Conservation (phyloP, 2,113 vertebrate genomes). For the Saguinus imperator region DNA sequence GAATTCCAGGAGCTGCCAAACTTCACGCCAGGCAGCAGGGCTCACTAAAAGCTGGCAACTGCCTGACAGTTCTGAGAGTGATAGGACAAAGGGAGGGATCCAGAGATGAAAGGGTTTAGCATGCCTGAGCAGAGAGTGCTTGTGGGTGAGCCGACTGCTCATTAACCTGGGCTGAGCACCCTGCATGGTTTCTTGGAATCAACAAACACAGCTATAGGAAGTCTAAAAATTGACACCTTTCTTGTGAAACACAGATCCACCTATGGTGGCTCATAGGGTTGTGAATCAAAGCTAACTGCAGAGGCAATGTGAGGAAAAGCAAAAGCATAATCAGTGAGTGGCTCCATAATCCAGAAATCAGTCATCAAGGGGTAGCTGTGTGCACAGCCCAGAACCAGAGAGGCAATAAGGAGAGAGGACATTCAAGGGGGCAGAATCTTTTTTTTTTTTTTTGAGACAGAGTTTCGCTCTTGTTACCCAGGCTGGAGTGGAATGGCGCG, state of each 20-base stretch:
- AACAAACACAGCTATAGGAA: not conserved
- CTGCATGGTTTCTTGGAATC: not conserved
- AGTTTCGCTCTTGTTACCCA: no score
- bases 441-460: no score
- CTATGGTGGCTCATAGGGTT: not conserved
- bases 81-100: constrained; percentile 57
- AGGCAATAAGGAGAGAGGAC: not conserved
- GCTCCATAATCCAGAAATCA: not conserved
- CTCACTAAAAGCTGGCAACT: constrained; percentile 38
- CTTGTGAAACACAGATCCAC: not conserved
- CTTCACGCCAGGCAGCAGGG: not conserved
- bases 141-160: constrained; percentile 46
- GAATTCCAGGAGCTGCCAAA: not conserved
- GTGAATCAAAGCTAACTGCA: not conserved
- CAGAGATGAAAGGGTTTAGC: constrained; percentile 42
- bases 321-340: not conserved
- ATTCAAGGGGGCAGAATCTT: not conserved
- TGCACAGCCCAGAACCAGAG: not conserved
- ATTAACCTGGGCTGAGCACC: constrained; percentile 64
- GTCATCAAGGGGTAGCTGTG: rapidly evolving
- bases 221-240: not conserved
- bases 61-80: constrained; percentile 23
- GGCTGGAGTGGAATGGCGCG: no score
- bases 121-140: not conserved
- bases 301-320: not conserved